Conservation (phyloP, 2,113 vertebrate species). For the Cercopithecus mona region DNA sequence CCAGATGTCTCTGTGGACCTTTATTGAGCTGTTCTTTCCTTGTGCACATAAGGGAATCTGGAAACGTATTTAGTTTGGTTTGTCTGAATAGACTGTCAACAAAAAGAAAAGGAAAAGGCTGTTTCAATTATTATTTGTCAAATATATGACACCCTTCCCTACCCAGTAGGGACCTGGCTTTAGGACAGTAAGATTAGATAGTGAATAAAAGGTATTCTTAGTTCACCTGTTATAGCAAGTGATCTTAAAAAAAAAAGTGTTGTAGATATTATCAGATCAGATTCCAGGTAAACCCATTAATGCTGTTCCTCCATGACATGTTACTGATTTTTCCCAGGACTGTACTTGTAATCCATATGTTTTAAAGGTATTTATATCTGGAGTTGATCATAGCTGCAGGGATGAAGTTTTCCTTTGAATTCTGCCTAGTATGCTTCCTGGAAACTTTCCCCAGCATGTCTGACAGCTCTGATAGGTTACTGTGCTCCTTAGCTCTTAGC, state of each 20-base stretch:
- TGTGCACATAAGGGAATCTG: neutral
- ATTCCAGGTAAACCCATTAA: constrained; percentile 39
- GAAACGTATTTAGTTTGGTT: constrained; percentile 18
- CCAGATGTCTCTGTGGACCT: neutral
- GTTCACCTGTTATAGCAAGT: neutral
- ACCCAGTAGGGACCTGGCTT: neutral
- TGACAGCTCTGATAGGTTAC: neutral
- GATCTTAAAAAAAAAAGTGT: neutral
- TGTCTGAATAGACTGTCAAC: constrained; percentile 33
- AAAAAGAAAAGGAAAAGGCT: constrained; percentile 29
- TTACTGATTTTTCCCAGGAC: constrained; percentile 41
- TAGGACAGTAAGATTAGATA: constrained; percentile 27
- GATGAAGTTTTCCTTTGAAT: constrained; percentile 35
- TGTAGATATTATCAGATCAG: constrained; percentile 34
- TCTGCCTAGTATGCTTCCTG: constrained; percentile 21
- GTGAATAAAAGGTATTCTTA: constrained; percentile 39
- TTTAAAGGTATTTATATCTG: constrained; percentile 54
- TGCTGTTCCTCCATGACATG: constrained; percentile 1
- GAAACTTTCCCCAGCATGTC: neutral
- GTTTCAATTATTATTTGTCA: constrained; percentile 16
- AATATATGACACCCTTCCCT: neutral
- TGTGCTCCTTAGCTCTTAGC: neutral
- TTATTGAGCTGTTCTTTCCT: neutral
- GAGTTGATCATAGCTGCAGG: neutral
- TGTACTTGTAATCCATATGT: constrained; percentile 6